These are phyloP conservation scores for Zoanthus sansibaricus DNA, from an alignment of 92 coral and sea anemone species.

Conservation along the genomic window DNA sequence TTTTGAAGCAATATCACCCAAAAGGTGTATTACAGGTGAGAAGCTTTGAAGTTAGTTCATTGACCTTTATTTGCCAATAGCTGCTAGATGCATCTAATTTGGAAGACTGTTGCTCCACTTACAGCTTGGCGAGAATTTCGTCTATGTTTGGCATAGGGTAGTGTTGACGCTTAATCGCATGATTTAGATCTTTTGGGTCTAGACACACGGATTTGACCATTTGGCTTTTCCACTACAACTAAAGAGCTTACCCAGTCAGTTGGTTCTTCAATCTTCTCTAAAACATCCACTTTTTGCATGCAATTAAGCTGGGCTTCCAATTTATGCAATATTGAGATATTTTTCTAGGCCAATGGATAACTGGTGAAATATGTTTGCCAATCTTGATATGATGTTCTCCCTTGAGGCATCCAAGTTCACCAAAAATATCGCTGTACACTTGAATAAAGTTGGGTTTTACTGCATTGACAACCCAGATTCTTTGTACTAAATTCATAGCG, in stretches of 20 bases:
- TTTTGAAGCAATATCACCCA: slow-evolving; percentile 27
- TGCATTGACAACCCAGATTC: not conserved
- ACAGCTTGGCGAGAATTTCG: not conserved
- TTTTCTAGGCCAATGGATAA: not conserved
- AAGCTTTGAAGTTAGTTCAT: not conserved
- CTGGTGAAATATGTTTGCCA: not conserved
- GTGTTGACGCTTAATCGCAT: not conserved
- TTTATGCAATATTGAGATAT: not conserved
- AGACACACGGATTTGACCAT: not conserved
- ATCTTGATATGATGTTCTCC: not conserved
- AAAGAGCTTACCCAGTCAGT: no score
- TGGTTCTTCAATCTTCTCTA: no score
- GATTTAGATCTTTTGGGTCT: not conserved
- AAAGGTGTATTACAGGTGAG: slow-evolving; percentile 3
- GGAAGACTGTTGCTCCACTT: not conserved
- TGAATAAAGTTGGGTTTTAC: not conserved
- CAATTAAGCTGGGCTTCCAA: not conserved
- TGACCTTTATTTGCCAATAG: slow-evolving; percentile 4
- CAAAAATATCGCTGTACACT: not conserved
- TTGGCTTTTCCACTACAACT: not conserved
- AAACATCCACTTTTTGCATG: not conserved
- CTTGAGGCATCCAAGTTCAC: not conserved
- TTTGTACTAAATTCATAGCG: not conserved
- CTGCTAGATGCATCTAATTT: slow-evolving; percentile 6
- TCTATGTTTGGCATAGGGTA: not conserved